Conservation (phyloP, 2,113 vertebrate genomes). For the Rhombomys opimus region DNA sequence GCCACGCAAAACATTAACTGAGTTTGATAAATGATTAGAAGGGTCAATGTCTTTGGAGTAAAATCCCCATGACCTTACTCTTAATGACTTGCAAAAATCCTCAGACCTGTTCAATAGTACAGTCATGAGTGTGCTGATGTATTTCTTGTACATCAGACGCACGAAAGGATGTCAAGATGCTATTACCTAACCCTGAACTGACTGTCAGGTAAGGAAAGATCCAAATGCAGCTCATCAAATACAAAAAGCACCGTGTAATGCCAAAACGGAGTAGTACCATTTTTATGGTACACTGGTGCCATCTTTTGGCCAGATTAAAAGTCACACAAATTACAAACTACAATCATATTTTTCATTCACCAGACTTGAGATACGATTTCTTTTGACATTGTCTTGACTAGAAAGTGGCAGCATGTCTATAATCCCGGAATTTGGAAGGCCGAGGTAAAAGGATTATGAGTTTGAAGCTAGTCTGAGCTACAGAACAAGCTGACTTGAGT, state of each 20-base stretch:
- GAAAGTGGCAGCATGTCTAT: not conserved
- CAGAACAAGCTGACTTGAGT: not conserved
- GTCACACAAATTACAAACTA: constrained; percentile 43
- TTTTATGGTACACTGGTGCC: constrained; percentile 64
- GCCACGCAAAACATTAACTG: not conserved
- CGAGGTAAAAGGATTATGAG: not conserved
- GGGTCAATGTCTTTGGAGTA: not conserved
- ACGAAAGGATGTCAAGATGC: not conserved
- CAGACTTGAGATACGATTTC: not conserved
- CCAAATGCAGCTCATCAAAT: not conserved
- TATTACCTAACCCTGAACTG: not conserved
- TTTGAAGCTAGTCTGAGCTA: not conserved
- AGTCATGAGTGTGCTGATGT: not conserved
- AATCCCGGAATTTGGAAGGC: not conserved
- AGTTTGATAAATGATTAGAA: not conserved
- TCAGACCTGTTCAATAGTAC: constrained; percentile 12
- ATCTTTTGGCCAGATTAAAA: constrained; percentile 76
- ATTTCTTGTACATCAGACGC: constrained; percentile 12
- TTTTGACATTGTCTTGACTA: not conserved
- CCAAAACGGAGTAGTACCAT: not conserved
- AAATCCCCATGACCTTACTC: not conserved
- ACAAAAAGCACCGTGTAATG: constrained; percentile 1
- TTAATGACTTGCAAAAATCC: constrained; percentile 22
- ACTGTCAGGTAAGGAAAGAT: not conserved
- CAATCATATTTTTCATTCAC: constrained; percentile 46